Conservation (phyloP, 1,140 invertebrate genomes). For the Listronotus bonariensis region DNA sequence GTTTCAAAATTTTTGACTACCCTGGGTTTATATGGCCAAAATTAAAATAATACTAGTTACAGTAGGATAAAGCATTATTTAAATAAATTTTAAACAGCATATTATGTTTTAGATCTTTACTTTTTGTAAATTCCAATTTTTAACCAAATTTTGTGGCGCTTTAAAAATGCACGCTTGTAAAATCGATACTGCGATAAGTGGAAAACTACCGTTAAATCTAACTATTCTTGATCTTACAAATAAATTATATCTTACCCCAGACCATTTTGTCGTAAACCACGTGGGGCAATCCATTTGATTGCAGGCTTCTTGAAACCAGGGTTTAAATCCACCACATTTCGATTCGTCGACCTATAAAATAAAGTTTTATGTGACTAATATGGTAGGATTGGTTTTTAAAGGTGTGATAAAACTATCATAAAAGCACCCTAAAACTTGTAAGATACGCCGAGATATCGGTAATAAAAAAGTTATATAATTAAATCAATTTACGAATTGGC, state of each 20-base stretch:
- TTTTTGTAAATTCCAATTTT: too few species aligned
- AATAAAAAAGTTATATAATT: background rate
- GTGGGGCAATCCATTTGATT: slow-evolving; percentile 81
- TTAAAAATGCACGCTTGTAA: too few species aligned
- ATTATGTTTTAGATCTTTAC: too few species aligned
- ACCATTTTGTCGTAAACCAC: slow-evolving; percentile 85
- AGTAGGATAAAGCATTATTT: too few species aligned
- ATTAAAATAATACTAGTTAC: too few species aligned
- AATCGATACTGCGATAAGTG: background rate
- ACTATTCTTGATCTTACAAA: background rate
- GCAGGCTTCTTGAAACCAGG: slow-evolving; percentile 78
- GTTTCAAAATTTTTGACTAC: too few species aligned
- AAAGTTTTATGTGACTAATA: slow-evolving; percentile 27
- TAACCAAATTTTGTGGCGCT: too few species aligned
- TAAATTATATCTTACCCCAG: slow-evolving; percentile 60
- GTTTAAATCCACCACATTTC: slow-evolving; percentile 75
- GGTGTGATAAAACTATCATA: slow-evolving; percentile 2
- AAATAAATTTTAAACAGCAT: too few species aligned
- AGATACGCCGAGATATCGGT: too few species aligned
- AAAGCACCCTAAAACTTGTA: background rate
- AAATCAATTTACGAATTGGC: background rate
- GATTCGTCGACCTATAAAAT: slow-evolving; percentile 68
- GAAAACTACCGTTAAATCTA: background rate
- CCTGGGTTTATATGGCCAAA: too few species aligned
- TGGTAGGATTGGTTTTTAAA: slow-evolving; percentile 4